Conservation (phyloP, 2,113 vertebrate genomes). For the Periophthalmus modestus region DNA sequence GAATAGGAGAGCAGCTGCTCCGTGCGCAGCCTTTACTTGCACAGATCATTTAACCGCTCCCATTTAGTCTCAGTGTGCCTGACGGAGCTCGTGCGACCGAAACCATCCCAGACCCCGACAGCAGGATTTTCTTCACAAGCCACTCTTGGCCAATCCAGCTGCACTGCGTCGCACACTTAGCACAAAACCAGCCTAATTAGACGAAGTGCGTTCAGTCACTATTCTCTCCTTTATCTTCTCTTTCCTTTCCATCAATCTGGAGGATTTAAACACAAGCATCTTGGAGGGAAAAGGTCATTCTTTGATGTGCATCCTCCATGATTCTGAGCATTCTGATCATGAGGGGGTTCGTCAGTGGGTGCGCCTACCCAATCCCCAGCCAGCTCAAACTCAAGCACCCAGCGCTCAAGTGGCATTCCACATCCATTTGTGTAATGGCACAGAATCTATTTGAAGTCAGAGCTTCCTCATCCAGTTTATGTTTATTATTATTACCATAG, state of each 20-base stretch:
- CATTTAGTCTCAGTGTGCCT: conserved; percentile 24
- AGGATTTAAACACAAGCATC: conserved; percentile 45
- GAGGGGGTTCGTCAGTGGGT: conserved; percentile 68
- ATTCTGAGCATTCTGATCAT: conserved; percentile 71
- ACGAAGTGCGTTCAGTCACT: conserved; percentile 39
- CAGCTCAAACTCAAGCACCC: conserved; percentile 63
- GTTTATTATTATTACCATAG: conserved; percentile 4
- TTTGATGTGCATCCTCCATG: conserved; percentile 68
- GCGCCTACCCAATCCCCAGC: conserved; percentile 64
- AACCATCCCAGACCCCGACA: conserved; percentile 14
- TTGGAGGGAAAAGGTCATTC: conserved; percentile 39
- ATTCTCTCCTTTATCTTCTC: conserved; percentile 47
- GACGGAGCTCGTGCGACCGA: conserved; percentile 30
- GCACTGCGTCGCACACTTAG: conserved; percentile 21
- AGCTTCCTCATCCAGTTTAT: conserved; percentile 22
- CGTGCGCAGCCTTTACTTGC: conserved; percentile 14
- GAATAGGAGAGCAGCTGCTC: conserved; percentile 13
- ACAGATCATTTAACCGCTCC: conserved; percentile 35
- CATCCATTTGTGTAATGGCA: conserved; percentile 66
- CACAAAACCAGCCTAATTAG: conserved; percentile 49
- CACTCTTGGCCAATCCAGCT: conserved; percentile 32
- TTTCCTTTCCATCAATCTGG: conserved; percentile 46
- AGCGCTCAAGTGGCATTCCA: conserved; percentile 53
- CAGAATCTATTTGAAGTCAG: conserved; percentile 1
- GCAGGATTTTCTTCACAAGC: conserved; percentile 23